Percentiles rank a stretch among this genome's conserved stretches.
Conservation (phyloP, 2,113 vertebrate genomes). For the Ariopsis seemanni region DNA sequence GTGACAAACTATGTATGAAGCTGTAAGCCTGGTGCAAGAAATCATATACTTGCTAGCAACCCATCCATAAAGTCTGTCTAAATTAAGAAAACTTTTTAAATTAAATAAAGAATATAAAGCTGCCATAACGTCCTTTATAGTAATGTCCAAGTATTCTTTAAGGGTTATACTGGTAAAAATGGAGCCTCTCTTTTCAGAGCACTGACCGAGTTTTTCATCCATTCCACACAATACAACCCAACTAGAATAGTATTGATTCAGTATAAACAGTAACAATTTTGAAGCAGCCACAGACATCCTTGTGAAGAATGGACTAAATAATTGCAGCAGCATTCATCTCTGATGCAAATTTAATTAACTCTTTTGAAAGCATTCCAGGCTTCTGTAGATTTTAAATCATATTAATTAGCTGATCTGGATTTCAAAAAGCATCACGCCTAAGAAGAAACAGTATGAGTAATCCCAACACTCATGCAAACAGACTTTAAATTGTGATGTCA, state of each 20-base stretch:
- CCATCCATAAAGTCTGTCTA: not conserved
- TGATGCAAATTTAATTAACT: conserved; percentile 6
- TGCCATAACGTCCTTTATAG: conserved; percentile 35
- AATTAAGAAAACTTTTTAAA: not conserved
- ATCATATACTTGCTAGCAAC: not conserved
- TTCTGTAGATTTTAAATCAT: not conserved
- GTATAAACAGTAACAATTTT: not conserved
- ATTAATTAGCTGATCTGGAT: not conserved
- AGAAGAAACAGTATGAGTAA: not conserved
- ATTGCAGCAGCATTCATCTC: not conserved
- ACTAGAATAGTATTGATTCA: not conserved
- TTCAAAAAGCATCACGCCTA: not conserved
- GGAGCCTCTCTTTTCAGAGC: not conserved
- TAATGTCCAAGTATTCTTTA: conserved; percentile 34
- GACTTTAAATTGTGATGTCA: not conserved
- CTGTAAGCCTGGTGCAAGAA: not conserved
- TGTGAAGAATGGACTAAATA: not conserved
- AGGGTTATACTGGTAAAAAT: conserved; percentile 22
- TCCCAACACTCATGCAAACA: not conserved
- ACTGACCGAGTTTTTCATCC: conserved; percentile 29
- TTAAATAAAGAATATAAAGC: conserved; percentile 42
- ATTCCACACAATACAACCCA: not conserved
- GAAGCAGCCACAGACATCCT: not conserved
- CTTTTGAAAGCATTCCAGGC: not conserved
- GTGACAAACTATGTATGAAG: not conserved